Conservation (phyloP, 2,888 invertebrate genomes). For the Torymus tubicola region DNA sequence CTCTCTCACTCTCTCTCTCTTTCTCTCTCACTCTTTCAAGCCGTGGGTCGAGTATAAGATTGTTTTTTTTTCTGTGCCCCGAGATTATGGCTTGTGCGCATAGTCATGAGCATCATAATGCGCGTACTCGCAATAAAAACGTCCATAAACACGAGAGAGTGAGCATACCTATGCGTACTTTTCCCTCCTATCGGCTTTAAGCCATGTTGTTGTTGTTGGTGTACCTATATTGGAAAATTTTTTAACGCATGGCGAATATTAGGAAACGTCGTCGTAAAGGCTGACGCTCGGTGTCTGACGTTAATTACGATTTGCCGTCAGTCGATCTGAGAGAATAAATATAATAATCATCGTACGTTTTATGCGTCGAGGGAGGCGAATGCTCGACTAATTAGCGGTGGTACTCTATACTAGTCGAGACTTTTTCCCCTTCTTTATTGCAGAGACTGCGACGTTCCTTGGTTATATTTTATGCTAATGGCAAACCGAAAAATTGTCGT, state of each 20-base stretch:
- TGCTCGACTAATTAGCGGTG: constrained; percentile 26
- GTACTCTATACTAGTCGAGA: not conserved
- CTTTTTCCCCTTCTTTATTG: not conserved
- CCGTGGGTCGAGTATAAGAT: constrained; percentile 1
- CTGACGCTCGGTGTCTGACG: not conserved
- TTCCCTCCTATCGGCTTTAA: not conserved
- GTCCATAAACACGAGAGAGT: constrained; percentile 30
- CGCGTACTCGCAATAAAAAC: constrained; percentile 34
- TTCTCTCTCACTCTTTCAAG: too few relatives aligned
- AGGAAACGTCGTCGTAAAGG: constrained; percentile 29
- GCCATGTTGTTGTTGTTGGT: not conserved
- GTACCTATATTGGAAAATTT: constrained; percentile 17
- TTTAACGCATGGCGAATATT: constrained; percentile 44
- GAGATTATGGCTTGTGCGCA: constrained; percentile 14
- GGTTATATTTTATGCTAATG: not conserved
- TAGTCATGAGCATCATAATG: constrained; percentile 33
- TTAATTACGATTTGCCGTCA: constrained; percentile 18
- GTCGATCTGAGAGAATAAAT: constrained; percentile 17
- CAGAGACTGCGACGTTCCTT: too few relatives aligned
- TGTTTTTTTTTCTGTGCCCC: constrained; percentile 7
- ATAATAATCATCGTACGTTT: constrained; percentile 13
- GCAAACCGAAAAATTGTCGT: not conserved
- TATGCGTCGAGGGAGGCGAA: not conserved
- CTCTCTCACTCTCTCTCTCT: too few relatives aligned
- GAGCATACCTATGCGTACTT: constrained; percentile 3